Conservation (phyloP, 2,888 invertebrate species). For the Acrobeloides nanus region DNA sequence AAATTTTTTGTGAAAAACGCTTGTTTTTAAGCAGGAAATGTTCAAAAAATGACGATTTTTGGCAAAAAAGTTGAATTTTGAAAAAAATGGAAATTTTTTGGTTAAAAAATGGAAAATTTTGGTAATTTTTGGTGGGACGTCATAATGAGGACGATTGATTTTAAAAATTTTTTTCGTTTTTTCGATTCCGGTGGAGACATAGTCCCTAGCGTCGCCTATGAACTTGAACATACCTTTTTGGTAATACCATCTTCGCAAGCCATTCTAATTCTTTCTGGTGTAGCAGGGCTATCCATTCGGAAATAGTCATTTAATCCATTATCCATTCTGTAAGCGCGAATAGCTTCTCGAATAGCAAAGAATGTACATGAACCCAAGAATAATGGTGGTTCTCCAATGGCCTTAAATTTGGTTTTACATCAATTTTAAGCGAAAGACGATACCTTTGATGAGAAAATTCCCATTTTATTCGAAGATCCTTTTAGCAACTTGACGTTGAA, state of each 20-base stretch:
- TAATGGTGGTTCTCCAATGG: constrained; percentile 88
- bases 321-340: constrained; percentile 70
- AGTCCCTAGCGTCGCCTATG: too few relatives aligned
- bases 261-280: constrained; percentile 78
- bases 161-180: too few relatives aligned
- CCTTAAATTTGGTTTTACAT: constrained; percentile 61
- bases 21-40: too few relatives aligned
- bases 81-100: too few relatives aligned
- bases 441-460: constrained; percentile 90
- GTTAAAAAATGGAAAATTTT: too few relatives aligned
- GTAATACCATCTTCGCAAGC: constrained; percentile 69
- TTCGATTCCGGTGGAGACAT: too few relatives aligned
- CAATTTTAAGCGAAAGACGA: constrained; percentile 1
- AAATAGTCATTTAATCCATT: constrained; percentile 62
- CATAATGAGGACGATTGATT: too few relatives aligned
- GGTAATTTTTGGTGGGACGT: background rate
- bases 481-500: constrained; percentile 86
- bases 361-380: constrained; percentile 79
- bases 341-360: constrained; percentile 77
- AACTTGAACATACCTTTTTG: constrained; percentile 25
- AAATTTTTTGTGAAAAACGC: too few relatives aligned
- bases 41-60: too few relatives aligned
- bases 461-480: constrained; percentile 79
- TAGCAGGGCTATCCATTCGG: constrained; percentile 70
- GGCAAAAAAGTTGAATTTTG: too few relatives aligned